Evolutionary conservation across 2,888 invertebrate genomes (phyloP).

Genomic region (Protonemura montana): DNA sequence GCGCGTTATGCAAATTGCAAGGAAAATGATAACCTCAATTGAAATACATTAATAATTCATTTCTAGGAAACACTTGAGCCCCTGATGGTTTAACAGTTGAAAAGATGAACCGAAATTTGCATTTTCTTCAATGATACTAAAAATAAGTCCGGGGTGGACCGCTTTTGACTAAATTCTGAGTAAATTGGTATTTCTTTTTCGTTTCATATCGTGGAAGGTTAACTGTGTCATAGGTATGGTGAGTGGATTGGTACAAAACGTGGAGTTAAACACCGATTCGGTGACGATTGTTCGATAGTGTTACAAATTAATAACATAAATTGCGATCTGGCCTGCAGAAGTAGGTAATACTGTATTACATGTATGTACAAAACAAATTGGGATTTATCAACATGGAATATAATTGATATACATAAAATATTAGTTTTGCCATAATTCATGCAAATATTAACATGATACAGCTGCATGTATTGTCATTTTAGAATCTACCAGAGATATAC

Average conservation of each 20-base stretch:
- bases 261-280: not conserved
- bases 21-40: not conserved
- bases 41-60: slow-evolving; percentile 13
- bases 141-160: not conserved
- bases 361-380: not conserved
- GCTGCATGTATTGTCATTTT: not conserved
- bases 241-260: not conserved
- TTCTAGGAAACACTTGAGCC: not conserved
- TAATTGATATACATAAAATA: slow-evolving; percentile 7
- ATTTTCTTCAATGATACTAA: not conserved
- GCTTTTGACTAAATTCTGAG: too few relatives aligned
- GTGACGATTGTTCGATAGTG: not conserved
- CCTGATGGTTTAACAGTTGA: not conserved
- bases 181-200: not conserved
- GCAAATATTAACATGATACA: not conserved
- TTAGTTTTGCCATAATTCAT: not conserved
- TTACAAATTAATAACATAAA: not conserved
- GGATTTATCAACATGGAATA: not conserved
- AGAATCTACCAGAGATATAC: not conserved
- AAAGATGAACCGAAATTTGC: not conserved
- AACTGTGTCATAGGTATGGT: not conserved
- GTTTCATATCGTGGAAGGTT: not conserved
- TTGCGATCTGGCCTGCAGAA: not conserved
- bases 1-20: not conserved
- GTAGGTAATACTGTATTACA: not conserved